phyloP scores from a whole-genome alignment of 53 echinoderm and acorn worm genomes.

The Hippasteria phrygiana region DNA sequence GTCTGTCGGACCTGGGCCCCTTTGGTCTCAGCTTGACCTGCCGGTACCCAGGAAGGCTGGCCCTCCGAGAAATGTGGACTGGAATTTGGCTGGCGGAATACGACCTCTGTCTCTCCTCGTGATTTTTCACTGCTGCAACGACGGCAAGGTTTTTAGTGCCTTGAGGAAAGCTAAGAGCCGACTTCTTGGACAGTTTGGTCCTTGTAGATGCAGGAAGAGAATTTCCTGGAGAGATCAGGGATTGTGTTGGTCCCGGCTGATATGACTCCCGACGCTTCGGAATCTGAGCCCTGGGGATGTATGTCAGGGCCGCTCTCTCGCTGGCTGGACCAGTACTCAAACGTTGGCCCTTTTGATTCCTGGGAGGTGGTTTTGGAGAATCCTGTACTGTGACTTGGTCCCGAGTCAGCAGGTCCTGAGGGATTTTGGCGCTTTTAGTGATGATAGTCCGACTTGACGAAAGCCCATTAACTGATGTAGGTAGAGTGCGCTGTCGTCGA shows the following conservation, averaged over 20 bases:
- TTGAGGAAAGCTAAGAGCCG: conserved; percentile 27
- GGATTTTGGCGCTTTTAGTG: neutral
- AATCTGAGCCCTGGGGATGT: conserved; percentile 3
- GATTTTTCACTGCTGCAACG: neutral
- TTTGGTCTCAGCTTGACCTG: conserved; percentile 41
- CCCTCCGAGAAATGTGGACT: neutral
- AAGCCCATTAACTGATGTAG: neutral
- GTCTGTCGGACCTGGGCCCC: conserved; percentile 5
- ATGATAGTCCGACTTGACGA: neutral
- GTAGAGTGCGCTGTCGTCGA: conserved; percentile 6
- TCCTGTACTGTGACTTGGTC: neutral
- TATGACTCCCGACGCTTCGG: neutral
- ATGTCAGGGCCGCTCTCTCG: conserved; percentile 11
- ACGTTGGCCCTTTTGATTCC: neutral
- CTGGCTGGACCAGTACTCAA: neutral
- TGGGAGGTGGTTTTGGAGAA: conserved; percentile 31
- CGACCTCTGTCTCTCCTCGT: neutral
- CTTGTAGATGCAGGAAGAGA: neutral
- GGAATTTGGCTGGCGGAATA: conserved; percentile 51
- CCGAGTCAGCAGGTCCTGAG: neutral
- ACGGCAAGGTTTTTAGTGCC: no score
- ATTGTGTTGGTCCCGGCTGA: neutral
- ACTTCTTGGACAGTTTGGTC: neutral
- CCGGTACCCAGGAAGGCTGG: conserved; percentile 23
- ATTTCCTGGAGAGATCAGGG: neutral